Evolutionary conservation across 2,113 vertebrate species (phyloP).

Genomic region (Rhinolophus ferrumequinum): DNA sequence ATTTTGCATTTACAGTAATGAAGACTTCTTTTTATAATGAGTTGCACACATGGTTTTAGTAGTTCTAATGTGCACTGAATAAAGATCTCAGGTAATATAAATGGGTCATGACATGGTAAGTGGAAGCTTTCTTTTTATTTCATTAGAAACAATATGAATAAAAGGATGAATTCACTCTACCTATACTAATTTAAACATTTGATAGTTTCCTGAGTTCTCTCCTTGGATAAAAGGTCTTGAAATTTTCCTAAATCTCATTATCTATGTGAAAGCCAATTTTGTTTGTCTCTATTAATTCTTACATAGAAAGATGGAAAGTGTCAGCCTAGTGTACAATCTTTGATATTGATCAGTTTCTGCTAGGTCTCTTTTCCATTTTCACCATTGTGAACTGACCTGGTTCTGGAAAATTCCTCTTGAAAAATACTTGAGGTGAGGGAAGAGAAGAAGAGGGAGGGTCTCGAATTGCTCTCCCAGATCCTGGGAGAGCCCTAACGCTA

Average conservation of each 20-base stretch:
- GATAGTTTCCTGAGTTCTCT: neutral
- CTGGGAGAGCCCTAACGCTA: neutral
- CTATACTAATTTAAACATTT: neutral
- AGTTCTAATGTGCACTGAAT: neutral
- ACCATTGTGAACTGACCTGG: neutral
- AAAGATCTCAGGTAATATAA: neutral
- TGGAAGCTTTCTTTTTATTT: neutral
- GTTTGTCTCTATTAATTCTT: neutral
- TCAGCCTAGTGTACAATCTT: neutral
- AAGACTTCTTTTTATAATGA: neutral
- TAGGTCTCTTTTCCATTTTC: neutral
- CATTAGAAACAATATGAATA: neutral
- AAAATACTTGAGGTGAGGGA: neutral
- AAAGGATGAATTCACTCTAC: neutral
- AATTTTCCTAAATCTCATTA: neutral
- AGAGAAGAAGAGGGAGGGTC: accelerated
- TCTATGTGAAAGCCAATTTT: neutral
- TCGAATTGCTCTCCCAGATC: neutral
- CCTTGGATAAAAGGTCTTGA: neutral
- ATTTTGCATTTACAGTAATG: neutral
- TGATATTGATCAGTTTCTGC: neutral
- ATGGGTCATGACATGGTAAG: neutral
- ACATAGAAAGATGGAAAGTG: neutral
- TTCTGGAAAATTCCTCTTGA: neutral
- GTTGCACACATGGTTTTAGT: neutral